Conservation (phyloP, 2,888 invertebrate genomes). For the Rutpela maculata region DNA sequence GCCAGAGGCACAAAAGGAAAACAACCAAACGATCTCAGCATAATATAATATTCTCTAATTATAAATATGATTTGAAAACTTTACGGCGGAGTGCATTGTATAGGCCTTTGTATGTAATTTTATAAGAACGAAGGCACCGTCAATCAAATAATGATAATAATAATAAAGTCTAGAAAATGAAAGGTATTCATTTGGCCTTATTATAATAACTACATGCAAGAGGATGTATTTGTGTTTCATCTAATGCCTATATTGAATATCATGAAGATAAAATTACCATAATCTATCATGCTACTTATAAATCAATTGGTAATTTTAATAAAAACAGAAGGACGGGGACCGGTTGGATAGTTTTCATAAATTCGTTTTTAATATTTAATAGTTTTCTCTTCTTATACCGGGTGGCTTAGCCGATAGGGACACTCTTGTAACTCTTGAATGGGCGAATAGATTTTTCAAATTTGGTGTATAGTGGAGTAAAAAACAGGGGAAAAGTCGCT, state of each 20-base stretch:
- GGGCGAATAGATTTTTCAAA: too few relatives aligned
- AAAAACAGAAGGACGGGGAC: not conserved
- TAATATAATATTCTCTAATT: slow-evolving; percentile 65
- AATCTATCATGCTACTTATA: not conserved
- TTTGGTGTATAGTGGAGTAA: too few relatives aligned
- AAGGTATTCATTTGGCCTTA: slow-evolving; percentile 51
- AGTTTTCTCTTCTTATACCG: too few relatives aligned
- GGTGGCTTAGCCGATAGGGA: too few relatives aligned
- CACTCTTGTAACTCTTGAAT: too few relatives aligned
- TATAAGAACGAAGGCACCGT: slow-evolving; percentile 48
- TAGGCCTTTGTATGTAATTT: slow-evolving; percentile 51
- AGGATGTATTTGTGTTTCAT: slow-evolving; percentile 23
- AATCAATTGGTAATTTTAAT: not conserved
- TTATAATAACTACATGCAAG: slow-evolving; percentile 21
- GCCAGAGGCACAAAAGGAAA: slow-evolving; percentile 58
- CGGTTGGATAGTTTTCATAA: too few relatives aligned
- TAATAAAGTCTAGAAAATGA: slow-evolving; percentile 52
- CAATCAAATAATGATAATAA: slow-evolving; percentile 56
- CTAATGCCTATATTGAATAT: not conserved
- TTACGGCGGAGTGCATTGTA: slow-evolving; percentile 51
- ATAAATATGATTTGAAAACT: slow-evolving; percentile 62
- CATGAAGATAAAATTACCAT: not conserved
- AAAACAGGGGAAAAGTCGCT: too few relatives aligned
- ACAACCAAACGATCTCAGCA: slow-evolving; percentile 50
- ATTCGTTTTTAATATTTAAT: too few relatives aligned